Base-by-base conservation (phyloP, 2,113 vertebrate genomes). In the Notarius lentiginosus region DNA sequence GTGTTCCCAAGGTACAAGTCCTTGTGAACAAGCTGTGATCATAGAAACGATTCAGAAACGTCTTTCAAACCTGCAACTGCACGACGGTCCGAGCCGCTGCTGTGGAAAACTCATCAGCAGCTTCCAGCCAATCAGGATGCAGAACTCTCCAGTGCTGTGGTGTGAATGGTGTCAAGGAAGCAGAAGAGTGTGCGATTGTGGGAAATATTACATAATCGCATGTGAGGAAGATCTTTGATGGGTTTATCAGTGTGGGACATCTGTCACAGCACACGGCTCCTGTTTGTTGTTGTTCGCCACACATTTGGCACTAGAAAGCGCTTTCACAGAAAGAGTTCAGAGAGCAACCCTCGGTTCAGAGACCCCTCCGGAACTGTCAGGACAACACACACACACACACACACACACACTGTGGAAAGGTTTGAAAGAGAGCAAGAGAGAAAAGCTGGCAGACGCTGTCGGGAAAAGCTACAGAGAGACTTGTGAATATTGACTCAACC, bases 251-350 rank as follows among this genome's bases (percentile, higher is more conserved):
- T 89, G 90, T 92, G 88, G 93, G 93, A 94, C 95, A 96, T 95
- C 95, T 96, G 95, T 91, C 93, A 93, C 88, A 90, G 88, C 86
- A 87, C 58, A 88, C 86, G 84, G 79, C 86, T 47, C 72, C 81
- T 94, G 93, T 95, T 96, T 96, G 93, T 96, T 96, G 88, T 95
- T 94, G 66, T 91, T 93, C 90, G 56, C 63, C 82, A 75, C 85
- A 93, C 92, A 92, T 94, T 92, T 92, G 93, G 92, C 92, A 92
- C 92, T 87, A 85, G 83, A 92, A 90, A 94, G 90, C 66, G 87
- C 90, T 93, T 94, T 89, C 91, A 92, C 88, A 94, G 91, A 86
- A 87, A 76, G 90, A 90, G 87, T 93, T 95, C 95, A 94, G 91
- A 94, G 93, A 92, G 91, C 89, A 86, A 89, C 90, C 83, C 89